Evolutionary conservation across 1,140 invertebrate species (phyloP), one percentile per base, ranked within the genome.

Genomic region (Trachelipus rathkii): DNA sequence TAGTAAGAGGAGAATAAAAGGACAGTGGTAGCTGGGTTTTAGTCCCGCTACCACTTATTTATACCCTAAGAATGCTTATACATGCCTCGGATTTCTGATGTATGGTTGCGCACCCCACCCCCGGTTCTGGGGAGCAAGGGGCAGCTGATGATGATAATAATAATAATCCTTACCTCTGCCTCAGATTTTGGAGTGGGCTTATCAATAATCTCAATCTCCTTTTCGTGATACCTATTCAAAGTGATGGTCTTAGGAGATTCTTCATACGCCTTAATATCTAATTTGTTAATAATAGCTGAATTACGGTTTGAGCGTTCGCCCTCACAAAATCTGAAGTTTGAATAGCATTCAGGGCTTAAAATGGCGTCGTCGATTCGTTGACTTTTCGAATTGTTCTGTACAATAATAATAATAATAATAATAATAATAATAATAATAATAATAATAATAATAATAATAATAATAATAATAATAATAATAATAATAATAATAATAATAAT

Each of bases 141-240:
- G n/a, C n/a, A n/a, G n/a, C n/a, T n/a, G n/a, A 33, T 33, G 6
- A 33, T 68, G n/a, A 68, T 68, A 68, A 68, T 68, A 68, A 21
- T 66, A 9, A 67, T 67, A 13, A 19, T 60, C 19, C 50, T 60
- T 60, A 60, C 50, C 50, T 60, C 50, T 15, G 50, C 50, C 19
- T 60, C 50, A 15, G 50, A 60, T 60, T 60, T 60, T 19, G 50
- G 50, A 60, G 50, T 15, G 2, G 50, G 50, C 6, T n/a, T 71
- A 3, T 13, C 44, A 8, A 33, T 71, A 33, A 33, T 71, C 4
- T 43, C 44, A 15, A 71, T 23, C 9, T 13, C 44, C n/a, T n/a
- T 71, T 9, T 43, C 21, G 3, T 43, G 13, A 43, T 43, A 43
- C 9, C n/a, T 71, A 10, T 9, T 71, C 11, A 33, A 21, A 33